Evolutionary conservation across 1,140 invertebrate species (phyloP).

Genomic region (Zaprionus kolodkinae): DNA sequence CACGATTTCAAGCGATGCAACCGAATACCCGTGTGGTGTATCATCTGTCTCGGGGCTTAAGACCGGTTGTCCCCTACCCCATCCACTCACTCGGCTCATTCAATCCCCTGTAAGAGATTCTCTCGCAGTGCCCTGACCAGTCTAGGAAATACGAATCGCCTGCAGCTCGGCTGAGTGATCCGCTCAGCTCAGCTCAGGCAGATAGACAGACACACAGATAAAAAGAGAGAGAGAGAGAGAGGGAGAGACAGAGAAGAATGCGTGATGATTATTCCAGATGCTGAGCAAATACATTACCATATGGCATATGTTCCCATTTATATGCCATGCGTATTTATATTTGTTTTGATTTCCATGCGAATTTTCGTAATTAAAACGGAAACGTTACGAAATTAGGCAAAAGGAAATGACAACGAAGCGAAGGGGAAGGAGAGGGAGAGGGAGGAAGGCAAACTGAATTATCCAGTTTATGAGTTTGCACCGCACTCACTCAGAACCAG

Average conservation of each 20-base stretch:
- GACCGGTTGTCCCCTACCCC: constrained; percentile 27
- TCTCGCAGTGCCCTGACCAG: constrained; percentile 32
- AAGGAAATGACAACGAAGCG: constrained; percentile 28
- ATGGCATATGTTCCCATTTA: constrained; percentile 27
- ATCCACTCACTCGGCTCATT: constrained; percentile 2
- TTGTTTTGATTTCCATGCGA: constrained; percentile 62
- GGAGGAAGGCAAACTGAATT: constrained; percentile 12
- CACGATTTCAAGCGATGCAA: constrained; percentile 44
- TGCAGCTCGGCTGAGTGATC: not conserved
- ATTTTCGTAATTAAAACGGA: constrained; percentile 69
- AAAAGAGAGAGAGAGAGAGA: not conserved
- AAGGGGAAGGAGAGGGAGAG: not conserved
- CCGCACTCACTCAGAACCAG: constrained; percentile 7
- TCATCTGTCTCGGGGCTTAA: constrained; percentile 52
- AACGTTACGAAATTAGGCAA: constrained; percentile 58
- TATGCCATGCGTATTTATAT: constrained; percentile 28
- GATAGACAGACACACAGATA: not conserved
- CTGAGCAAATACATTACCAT: constrained; percentile 26
- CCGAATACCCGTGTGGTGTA: constrained; percentile 52
- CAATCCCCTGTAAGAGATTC: constrained; percentile 11
- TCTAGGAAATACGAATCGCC: constrained; percentile 46
- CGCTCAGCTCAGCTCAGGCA: constrained; percentile 1
- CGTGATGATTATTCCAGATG: constrained; percentile 14
- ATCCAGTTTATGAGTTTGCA: constrained; percentile 25
- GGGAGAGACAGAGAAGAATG: not conserved